phyloP scores from a whole-genome alignment of 92 coral and sea anemone genomes.

The Desmophyllum pertusum region DNA sequence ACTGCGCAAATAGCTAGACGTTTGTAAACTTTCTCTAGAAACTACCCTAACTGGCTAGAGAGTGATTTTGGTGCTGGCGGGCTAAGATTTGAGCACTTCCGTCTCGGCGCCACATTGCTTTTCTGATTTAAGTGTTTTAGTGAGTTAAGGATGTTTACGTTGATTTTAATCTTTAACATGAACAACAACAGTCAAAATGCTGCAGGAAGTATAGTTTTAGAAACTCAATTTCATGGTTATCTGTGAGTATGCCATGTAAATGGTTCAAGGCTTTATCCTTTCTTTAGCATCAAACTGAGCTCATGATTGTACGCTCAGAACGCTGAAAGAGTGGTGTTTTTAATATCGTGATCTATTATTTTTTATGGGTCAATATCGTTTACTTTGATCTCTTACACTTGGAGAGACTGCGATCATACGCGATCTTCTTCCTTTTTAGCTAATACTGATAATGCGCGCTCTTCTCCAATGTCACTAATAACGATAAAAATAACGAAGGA shows the following conservation, averaged over 20 bases:
- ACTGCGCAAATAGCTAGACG: no score
- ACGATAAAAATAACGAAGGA: neutral
- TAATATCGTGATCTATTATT: neutral
- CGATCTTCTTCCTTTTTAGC: neutral
- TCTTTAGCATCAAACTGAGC: no score
- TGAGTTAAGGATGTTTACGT: neutral
- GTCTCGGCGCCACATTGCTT: neutral
- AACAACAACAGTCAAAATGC: neutral
- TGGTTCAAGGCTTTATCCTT: no score
- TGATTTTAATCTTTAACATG: neutral
- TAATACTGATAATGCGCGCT: neutral
- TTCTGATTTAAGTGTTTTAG: neutral
- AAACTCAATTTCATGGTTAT: neutral
- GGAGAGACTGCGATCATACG: neutral
- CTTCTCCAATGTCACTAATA: neutral
- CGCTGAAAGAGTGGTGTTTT: no score
- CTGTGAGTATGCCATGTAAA: no score
- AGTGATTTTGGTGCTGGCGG: neutral
- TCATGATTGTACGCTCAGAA: no score
- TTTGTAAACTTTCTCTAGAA: neutral
- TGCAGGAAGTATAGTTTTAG: neutral
- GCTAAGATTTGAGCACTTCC: neutral
- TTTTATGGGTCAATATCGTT: neutral
- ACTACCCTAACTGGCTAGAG: neutral
- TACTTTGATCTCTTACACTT: neutral